Conservation (phyloP, 1,140 invertebrate species). For the Cotesia typhae region DNA sequence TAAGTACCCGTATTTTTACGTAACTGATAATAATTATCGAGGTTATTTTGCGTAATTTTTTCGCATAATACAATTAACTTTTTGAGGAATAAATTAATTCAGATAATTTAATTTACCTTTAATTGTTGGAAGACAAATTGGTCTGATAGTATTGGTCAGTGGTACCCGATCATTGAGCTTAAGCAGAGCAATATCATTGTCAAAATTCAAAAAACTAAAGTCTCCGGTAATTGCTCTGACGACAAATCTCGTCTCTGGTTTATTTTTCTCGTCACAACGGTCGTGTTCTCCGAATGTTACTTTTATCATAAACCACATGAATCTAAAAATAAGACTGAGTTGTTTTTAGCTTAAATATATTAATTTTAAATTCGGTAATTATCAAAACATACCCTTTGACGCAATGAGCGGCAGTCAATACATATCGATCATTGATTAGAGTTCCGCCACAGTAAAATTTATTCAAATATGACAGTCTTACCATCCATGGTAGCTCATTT, state of each 20-base stretch:
- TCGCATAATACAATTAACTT: not conserved
- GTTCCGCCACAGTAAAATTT: constrained; percentile 87
- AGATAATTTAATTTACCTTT: constrained; percentile 63
- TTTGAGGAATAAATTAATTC: too few relatives aligned
- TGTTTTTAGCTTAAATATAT: too few relatives aligned
- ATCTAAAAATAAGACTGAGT: constrained; percentile 69
- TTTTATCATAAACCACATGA: constrained; percentile 91
- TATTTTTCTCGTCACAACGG: constrained; percentile 75
- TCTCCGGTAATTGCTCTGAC: constrained; percentile 77
- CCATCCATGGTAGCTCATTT: constrained; percentile 87
- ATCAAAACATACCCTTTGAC: constrained; percentile 76
- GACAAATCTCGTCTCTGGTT: constrained; percentile 79
- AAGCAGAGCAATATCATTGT: constrained; percentile 85
- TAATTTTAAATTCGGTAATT: not conserved
- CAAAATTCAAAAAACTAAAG: constrained; percentile 83
- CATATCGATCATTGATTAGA: constrained; percentile 82
- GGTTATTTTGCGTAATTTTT: constrained; percentile 34
- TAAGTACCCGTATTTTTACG: not conserved
- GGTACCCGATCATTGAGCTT: constrained; percentile 79
- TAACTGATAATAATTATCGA: not conserved
- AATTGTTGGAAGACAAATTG: constrained; percentile 79
- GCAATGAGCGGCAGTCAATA: constrained; percentile 84
- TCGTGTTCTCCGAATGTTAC: constrained; percentile 86
- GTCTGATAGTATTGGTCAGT: constrained; percentile 77
- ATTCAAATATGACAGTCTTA: constrained; percentile 79